Conservation (phyloP, 1,140 invertebrate genomes). For the Leptinotarsa texana region DNA sequence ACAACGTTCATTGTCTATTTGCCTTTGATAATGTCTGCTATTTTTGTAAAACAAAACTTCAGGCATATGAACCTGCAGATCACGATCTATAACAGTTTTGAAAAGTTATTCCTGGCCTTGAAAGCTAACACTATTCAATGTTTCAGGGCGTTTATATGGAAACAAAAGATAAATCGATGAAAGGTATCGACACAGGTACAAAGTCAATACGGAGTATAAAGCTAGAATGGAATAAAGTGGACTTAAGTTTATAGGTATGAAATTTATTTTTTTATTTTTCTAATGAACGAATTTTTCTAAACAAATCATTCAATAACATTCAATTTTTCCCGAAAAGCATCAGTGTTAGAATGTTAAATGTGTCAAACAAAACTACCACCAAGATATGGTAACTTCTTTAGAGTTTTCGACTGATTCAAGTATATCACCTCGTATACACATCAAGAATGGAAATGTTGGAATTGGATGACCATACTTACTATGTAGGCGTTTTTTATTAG, state of each 20-base stretch:
- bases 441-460: no score
- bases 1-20: neutral
- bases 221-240: slow-evolving; percentile 77
- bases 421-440: no score
- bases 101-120: no score
- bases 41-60: neutral
- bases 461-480: no score
- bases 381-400: slow-evolving; percentile 33
- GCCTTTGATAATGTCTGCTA: no score
- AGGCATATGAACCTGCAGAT: no score
- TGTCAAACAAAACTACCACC: no score
- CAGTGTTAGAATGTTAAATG: no score
- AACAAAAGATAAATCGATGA: slow-evolving; percentile 86
- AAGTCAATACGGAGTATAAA: slow-evolving; percentile 92
- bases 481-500: no score
- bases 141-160: slow-evolving; percentile 79
- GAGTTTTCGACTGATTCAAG: slow-evolving; percentile 51
- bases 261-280: neutral
- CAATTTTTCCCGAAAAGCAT: no score
- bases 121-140: no score
- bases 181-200: slow-evolving; percentile 94
- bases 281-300: neutral
- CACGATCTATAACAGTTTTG: no score
- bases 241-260: slow-evolving; percentile 85
- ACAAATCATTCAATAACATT: neutral